phyloP scores from a whole-genome alignment of 1,140 invertebrate genomes.

The Trichonephila inaurata region DNA sequence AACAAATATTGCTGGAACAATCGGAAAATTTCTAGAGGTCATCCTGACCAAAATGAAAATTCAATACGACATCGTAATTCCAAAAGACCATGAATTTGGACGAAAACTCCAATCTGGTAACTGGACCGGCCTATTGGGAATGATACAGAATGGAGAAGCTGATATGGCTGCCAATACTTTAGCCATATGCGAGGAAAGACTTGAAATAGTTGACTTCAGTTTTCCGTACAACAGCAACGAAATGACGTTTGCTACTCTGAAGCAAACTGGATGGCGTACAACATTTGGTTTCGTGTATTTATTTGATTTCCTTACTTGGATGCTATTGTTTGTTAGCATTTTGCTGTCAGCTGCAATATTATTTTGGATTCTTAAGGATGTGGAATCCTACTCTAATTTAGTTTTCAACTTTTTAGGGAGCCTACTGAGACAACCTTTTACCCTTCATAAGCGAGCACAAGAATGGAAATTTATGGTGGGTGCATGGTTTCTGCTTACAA shows the following conservation, averaged over 20 bases:
- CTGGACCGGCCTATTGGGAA: slow-evolving; percentile 22
- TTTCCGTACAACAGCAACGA: neutral
- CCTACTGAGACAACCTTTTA: neutral
- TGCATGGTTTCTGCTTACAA: neutral
- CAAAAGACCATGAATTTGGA: neutral
- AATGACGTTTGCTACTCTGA: neutral
- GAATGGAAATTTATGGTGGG: neutral
- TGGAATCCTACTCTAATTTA: neutral
- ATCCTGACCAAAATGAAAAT: neutral
- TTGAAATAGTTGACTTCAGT: neutral
- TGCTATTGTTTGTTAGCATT: neutral
- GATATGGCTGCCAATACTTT: neutral
- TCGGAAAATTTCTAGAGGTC: neutral
- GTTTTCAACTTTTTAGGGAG: neutral
- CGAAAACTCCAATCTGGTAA: neutral
- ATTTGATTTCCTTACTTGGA: neutral
- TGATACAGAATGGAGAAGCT: slow-evolving; percentile 26
- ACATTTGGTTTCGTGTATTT: neutral
- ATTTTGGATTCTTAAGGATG: neutral
- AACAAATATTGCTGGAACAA: neutral
- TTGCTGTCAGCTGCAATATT: neutral
- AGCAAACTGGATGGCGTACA: neutral
- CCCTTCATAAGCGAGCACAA: neutral
- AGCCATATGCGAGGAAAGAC: neutral
- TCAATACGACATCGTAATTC: neutral